A percentile compares a stretch with the other conserved stretches of the same genome.
Conservation (phyloP, 2,888 invertebrate genomes). For the Dryococelus australis region DNA sequence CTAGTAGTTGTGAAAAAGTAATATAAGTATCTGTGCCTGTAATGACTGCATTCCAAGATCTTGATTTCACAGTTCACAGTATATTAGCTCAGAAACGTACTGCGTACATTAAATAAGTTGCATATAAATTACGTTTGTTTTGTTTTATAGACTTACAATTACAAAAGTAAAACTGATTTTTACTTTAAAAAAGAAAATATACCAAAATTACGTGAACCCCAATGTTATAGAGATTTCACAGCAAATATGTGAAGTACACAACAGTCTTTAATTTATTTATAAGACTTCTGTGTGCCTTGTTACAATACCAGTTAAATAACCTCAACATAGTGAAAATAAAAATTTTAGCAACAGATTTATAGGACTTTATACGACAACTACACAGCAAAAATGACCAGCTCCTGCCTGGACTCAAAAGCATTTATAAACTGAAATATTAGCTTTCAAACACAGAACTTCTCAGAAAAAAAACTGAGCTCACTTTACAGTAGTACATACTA, state of each 20-base stretch:
- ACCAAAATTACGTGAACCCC: background rate
- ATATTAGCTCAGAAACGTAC: background rate
- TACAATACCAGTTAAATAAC: background rate
- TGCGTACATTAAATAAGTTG: background rate
- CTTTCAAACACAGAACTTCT: background rate
- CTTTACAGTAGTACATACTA: background rate
- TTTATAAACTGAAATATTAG: background rate
- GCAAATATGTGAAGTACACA: background rate
- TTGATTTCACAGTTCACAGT: background rate
- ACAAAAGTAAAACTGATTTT: background rate
- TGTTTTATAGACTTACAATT: background rate
- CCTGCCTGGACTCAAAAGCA: background rate
- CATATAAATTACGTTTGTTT: background rate
- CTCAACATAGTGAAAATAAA: background rate
- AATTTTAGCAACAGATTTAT: too few relatives aligned
- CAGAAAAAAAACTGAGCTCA: background rate
- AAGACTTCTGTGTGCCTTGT: background rate
- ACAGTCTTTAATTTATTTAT: background rate
- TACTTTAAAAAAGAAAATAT: background rate
- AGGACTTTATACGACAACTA: background rate
- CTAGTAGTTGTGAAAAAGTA: background rate
- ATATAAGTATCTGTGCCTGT: background rate
- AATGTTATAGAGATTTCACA: background rate
- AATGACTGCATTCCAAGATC: background rate
- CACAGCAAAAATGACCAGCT: background rate